Base-by-base conservation (phyloP, 2,888 invertebrate genomes). In the Epicampocera succincta region DNA sequence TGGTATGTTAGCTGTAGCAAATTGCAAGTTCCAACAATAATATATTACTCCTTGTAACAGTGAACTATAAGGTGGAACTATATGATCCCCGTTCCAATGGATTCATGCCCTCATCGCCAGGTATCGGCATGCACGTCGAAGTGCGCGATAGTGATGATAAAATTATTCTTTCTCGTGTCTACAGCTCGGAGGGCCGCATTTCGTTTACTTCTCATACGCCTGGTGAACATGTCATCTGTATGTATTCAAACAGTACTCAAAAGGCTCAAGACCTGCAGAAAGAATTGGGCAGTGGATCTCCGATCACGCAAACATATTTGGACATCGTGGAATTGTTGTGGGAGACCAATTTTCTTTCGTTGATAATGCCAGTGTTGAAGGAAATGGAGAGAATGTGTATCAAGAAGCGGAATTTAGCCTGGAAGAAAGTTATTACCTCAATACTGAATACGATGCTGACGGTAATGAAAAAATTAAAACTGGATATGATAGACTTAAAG, bases 161-260 rank as follows among this genome's bases (percentile, higher is more conserved):
- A 91, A 93, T 96, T 17, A 94, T 99, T 83, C 92, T 99, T 78
- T 99, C 99, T 0, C 94, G 98, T 89, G 96, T 98, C 0, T 97
- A 97, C 87, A 98, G 98, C 84, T 96, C 98, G 0, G 99, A 99
- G 90, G 99, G 91, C 2, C 88, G 95, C 85, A 98, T 99, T 89
- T 97, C 99, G 0, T 99, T 99, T 90, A 99, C 99, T 0, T 99
- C 99, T 0, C 97, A 98, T 86, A 95, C 95, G 3, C 99, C 99
- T 11, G 99, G 99, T 81, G 99, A 99, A 92, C 99, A 99, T 91
- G 94, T 97, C 8, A 98, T 99, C 87, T 99, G 99, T 90, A 94
- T 99, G 92, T 99, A 98, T 90, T 99, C 99, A 0, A 99, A 99
- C 90, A 98, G 98, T 86, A 96, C 97, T n/a, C n/a, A n/a, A n/a